phyloP scores from a whole-genome alignment of 92 coral and sea anemone species.

The Epizoanthus stellaris region DNA sequence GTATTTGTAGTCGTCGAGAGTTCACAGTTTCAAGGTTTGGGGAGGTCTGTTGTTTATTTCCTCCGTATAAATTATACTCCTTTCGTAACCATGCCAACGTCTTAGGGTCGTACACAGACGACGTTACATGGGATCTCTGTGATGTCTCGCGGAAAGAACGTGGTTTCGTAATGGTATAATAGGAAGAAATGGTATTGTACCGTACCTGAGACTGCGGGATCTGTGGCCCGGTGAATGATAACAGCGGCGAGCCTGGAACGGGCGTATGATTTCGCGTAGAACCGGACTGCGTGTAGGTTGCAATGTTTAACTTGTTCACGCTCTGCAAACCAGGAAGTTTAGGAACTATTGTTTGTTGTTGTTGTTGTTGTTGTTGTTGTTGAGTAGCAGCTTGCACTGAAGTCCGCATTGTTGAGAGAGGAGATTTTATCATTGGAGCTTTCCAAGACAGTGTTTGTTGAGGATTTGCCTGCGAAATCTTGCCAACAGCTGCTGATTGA shows the following conservation, averaged over 20 bases:
- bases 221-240: not conserved
- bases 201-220: constrained; percentile 27
- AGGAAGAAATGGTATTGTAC: constrained; percentile 1
- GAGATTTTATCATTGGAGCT: not conserved
- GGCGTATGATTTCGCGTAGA: not conserved
- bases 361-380: not conserved
- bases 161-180: not conserved
- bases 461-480: not conserved
- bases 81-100: constrained; percentile 46
- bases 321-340: not conserved
- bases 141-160: not conserved
- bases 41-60: not conserved
- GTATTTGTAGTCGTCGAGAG: constrained; percentile 16
- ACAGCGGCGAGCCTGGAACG: not conserved
- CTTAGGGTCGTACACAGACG: constrained; percentile 31
- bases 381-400: constrained; percentile 25
- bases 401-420: constrained; percentile 34
- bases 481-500: not conserved
- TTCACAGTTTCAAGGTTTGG: constrained; percentile 7
- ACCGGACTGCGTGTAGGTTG: constrained; percentile 1
- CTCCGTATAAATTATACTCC: constrained; percentile 12
- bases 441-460: not conserved
- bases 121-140: constrained; percentile 8
- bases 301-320: constrained; percentile 1
- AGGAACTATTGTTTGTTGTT: not conserved